Conservation (phyloP, 2,888 invertebrate genomes). For the Dione juno region DNA sequence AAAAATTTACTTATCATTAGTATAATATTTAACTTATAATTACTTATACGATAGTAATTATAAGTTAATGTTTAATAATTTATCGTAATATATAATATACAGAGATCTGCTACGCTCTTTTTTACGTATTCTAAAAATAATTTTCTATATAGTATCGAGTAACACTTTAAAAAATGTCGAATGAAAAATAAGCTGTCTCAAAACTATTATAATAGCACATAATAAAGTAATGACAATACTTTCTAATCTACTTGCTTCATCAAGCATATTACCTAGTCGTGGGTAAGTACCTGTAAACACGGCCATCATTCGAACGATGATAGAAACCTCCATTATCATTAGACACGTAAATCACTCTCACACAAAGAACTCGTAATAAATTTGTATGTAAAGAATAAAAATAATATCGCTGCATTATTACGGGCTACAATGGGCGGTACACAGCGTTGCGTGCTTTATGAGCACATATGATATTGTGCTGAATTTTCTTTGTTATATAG, state of each 20-base stretch:
- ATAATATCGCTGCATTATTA: constrained; percentile 36
- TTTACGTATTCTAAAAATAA: too few species aligned
- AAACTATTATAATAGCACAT: neutral
- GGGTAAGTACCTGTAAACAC: neutral
- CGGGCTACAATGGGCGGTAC: constrained; percentile 30
- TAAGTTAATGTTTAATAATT: too few species aligned
- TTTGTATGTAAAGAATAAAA: constrained; percentile 34
- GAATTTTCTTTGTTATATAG: constrained; percentile 16
- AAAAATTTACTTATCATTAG: constrained; percentile 1
- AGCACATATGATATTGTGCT: constrained; percentile 20
- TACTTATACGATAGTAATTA: too few species aligned
- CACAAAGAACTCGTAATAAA: constrained; percentile 32
- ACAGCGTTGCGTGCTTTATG: constrained; percentile 26
- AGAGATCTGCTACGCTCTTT: too few species aligned
- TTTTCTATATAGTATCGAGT: too few species aligned
- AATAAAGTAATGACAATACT: neutral
- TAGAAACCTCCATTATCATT: constrained; percentile 25
- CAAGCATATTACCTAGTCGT: neutral
- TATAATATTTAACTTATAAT: constrained; percentile 1
- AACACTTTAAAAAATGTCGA: too few species aligned
- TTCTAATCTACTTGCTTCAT: neutral
- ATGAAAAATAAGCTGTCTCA: neutral
- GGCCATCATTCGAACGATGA: constrained; percentile 7
- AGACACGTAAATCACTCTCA: constrained; percentile 18
- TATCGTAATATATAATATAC: too few species aligned